Evolutionary conservation across 2,888 invertebrate genomes (phyloP), one percentile per base, ranked within the genome.

Genomic region (Polyploca ridens): DNA sequence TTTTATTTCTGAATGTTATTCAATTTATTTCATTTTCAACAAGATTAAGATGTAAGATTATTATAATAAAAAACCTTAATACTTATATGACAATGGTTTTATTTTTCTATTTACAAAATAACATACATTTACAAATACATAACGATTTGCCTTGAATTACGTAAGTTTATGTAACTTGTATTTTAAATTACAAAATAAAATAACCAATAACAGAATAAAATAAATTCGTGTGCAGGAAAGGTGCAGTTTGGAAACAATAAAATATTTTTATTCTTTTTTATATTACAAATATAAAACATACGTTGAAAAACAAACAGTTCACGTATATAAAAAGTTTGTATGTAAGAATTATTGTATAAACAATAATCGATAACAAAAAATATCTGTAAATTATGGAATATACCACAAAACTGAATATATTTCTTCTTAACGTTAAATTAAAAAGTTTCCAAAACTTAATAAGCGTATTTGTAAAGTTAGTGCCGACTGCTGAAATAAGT

Each of bases 121-220:
- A 68, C 66, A 60, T 11, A 64, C 19, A 66, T 69, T 66, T 64
- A 70, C 67, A 76, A 73, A 72, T 64, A 54, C 19, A 54, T 67
- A 72, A 71, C 58, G 38, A 72, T 74, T 79, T 78, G 74, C 72
- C 66, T 66, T 69, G 67, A 65, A 70, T 69, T 60, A 38, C 8
- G 10, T 60, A 63, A 68, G 66, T 71, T 66, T 69, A 67, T 49
- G 65, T 66, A 67, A 67, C 64, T 72, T 70, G 64, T 58, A 14
- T 14, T 3, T 49, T 49, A 54, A 54, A 19, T 19, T 13, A 16
- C 8, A 46, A 49, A 16, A 16, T 5, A n/a, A 16, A 5, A 46
- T 46, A 46, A 35, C 38, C 8, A 41, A 41, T 41, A 41, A 3
- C 13, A 13, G 5, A 41, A 41, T 41, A 3, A 13, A 41, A 13